Evolutionary conservation across 2,113 vertebrate genomes (phyloP), one percentile per base, ranked within the genome.

Genomic region (Gavialis gangeticus): DNA sequence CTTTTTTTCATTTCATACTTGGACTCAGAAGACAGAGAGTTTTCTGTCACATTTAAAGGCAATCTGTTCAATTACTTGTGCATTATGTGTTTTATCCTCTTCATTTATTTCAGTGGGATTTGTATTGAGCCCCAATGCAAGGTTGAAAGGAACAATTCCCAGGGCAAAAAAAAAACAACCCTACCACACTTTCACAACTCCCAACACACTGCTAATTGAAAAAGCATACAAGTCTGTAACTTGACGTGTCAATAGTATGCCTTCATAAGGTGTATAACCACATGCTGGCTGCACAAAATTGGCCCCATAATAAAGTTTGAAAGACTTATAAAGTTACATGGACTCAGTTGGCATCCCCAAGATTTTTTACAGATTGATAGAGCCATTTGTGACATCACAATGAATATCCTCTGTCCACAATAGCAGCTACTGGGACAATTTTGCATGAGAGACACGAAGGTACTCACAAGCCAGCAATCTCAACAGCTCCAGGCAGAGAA

Each of bases 301-400:
- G 67, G 69, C 34, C 63, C 85, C 90, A 94, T 96, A 96, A 96
- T 85, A 69, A 89, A 92, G 71, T 66, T 83, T 95, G 95, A 95
- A 94, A 96, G 88, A 93, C 82, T 96, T 85, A 91, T 19, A 96
- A 95, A 92, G 95, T 91, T 8, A 2, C 84, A 89, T 75, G 76
- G 86, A 84, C 87, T 97, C 95, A 96, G 93, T 96, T 94, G 94
- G 84, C 84, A 95, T 94, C 95, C 95, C 75, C 77, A 95, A 82
- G 75, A 96, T 92, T 95, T 96, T 93, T 12, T 0, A 60, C 82
- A 87, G 86, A 95, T 93, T 91, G 96, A 96, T 94, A 95, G 79
- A 90, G 95, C 96, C 94, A 94, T 95, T 96, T 94, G 88, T 95
- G 95, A 93, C 94, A 94, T 80, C 75, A 96, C 95, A 96, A 90